phyloP scores from a whole-genome alignment of 2,113 vertebrate species.

The Macroglossus sobrinus region DNA sequence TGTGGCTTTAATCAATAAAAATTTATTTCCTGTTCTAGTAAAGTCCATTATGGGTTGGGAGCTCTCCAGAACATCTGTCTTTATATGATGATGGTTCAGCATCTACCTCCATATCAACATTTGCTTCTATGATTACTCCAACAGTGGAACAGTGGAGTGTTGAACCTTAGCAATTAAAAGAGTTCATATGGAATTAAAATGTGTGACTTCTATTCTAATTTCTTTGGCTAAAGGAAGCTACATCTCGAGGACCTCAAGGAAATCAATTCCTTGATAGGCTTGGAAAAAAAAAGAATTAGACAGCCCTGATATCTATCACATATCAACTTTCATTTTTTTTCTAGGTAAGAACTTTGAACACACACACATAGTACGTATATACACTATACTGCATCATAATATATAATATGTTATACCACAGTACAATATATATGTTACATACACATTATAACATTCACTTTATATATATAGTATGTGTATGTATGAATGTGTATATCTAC shows the following conservation, averaged over 20 bases:
- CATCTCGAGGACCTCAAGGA: not conserved
- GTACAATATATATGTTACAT: not conserved
- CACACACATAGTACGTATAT: not conserved
- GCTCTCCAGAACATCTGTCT: not conserved
- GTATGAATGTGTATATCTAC: not conserved
- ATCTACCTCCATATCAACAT: not conserved
- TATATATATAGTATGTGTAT: not conserved
- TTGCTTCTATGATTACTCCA: not conserved
- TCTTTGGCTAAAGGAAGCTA: not conserved
- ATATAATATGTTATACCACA: not conserved
- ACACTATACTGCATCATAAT: not conserved
- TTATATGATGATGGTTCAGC: not conserved
- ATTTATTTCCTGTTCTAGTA: not conserved
- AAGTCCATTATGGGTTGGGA: not conserved
- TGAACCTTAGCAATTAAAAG: not conserved
- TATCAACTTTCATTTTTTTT: not conserved
- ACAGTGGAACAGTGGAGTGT: not conserved
- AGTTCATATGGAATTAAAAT: not conserved
- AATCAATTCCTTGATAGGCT: not conserved
- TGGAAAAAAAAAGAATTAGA: not conserved
- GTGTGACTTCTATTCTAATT: not conserved
- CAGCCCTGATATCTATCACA: not conserved
- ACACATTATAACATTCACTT: not conserved
- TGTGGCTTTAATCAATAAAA: not conserved
- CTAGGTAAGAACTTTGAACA: not conserved